Evolutionary conservation across 2,888 invertebrate genomes (phyloP), one percentile per base, ranked within the genome.

Genomic region (Melipona bicolor): DNA sequence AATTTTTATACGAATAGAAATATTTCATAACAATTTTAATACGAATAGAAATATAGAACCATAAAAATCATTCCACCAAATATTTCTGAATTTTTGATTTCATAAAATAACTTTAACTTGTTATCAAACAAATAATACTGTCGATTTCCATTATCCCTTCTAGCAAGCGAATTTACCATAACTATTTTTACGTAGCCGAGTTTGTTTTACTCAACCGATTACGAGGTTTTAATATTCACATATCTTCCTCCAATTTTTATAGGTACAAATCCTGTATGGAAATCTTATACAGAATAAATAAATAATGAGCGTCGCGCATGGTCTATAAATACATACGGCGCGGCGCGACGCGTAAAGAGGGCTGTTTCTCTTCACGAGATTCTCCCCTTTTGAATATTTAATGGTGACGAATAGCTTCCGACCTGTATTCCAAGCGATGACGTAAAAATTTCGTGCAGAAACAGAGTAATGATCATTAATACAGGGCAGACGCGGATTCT

Each of bases 231-330:
- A 82, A 71, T 77, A 74, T 82, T 72, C 84, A 72, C 77, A 11
- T 32, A 24, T 17, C 49, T n/a, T 32, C n/a, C n/a, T 64, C 61
- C 62, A 27, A 24, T 15, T 6, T 27, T 6, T 21, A 17, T 36
- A 52, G 21, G 36, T 27, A 85, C 84, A 75, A 79, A 88, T 83
- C 68, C 78, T 81, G 77, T 84, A 88, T 89, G 89, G 82, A 86
- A 89, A 89, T 89, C 77, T 77, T 82, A 36, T 62, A 71, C 70
- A 70, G 88, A 84, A 89, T 89, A 88, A 87, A 89, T 89, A 86
- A 87, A 89, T 89, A 86, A 87, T 82, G 79, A 88, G 77, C 75
- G 69, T 71, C 70, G 69, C 64, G 54, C 43, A 54, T 59, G 65
- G 64, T 77, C 87, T 83, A 83, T 83, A 81, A 86, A 86, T 86